phyloP scores from a whole-genome alignment of 2,113 vertebrate species.

The Gallinago media region DNA sequence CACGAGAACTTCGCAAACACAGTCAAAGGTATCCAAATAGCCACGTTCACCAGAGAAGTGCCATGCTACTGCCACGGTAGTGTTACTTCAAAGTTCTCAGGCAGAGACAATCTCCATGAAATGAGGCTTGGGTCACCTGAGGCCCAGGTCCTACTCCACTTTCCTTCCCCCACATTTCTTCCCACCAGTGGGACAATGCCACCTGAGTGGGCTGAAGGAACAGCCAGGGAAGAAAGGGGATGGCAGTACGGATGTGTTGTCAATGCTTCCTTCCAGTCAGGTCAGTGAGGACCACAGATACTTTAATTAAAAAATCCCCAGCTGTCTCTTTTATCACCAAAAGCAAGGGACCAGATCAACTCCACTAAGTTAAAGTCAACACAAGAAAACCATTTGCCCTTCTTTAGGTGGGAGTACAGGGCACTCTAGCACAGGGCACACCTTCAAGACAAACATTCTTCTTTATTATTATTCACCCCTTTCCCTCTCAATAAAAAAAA shows the following conservation, averaged over 20 bases:
- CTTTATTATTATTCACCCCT: background rate
- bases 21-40: conserved; percentile 1
- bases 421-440: background rate
- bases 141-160: background rate
- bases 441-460: background rate
- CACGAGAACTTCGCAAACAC: background rate
- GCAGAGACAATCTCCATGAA: background rate
- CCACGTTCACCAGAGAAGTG: background rate
- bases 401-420: background rate
- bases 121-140: background rate
- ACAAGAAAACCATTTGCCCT: background rate
- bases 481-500: background rate
- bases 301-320: background rate
- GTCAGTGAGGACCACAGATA: background rate
- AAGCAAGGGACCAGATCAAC: background rate
- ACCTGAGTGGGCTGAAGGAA: background rate
- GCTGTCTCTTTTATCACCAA: background rate
- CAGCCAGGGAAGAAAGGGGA: background rate
- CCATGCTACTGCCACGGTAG: background rate
- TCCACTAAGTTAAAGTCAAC: background rate
- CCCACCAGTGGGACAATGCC: background rate
- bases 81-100: background rate
- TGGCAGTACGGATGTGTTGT: background rate
- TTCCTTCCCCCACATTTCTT: background rate
- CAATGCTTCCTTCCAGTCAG: background rate